Conservation (phyloP, 2,888 invertebrate species). For the Penaeus monodon region DNA sequence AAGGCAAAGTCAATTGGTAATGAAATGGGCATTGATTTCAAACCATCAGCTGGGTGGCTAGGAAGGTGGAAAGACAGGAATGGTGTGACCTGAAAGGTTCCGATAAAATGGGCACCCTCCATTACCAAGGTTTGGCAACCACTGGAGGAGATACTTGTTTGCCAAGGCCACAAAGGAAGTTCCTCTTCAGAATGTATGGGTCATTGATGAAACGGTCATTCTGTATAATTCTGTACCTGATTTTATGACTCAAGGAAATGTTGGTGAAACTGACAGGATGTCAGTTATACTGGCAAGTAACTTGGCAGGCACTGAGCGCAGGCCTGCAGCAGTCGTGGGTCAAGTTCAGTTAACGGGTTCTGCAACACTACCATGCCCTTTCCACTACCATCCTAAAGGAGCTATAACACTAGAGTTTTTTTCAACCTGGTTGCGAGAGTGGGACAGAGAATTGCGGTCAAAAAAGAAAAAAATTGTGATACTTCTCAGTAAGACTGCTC, state of each 20-base stretch:
- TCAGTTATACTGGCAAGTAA: constrained; percentile 49
- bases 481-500: constrained; percentile 32
- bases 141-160: constrained; percentile 60
- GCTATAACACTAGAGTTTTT: constrained; percentile 33
- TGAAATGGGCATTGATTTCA: constrained; percentile 58
- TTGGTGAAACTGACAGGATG: constrained; percentile 35
- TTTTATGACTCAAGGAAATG: neutral
- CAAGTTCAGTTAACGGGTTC: constrained; percentile 10
- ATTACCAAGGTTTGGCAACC: constrained; percentile 50
- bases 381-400: constrained; percentile 46
- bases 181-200: constrained; percentile 53
- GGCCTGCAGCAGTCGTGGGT: constrained; percentile 43
- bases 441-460: constrained; percentile 47
- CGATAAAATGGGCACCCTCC: constrained; percentile 54
- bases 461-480: constrained; percentile 47
- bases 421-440: constrained; percentile 39
- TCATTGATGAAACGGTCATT: constrained; percentile 47
- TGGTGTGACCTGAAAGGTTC: constrained; percentile 50
- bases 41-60: constrained; percentile 57
- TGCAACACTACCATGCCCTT: constrained; percentile 28
- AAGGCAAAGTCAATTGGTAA: constrained; percentile 57
- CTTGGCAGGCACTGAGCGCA: constrained; percentile 50
- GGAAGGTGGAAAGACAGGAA: constrained; percentile 62
- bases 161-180: constrained; percentile 53
- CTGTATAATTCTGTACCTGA: constrained; percentile 46